Base-by-base conservation (phyloP, 2,888 invertebrate species). In the Torymus texanus region DNA sequence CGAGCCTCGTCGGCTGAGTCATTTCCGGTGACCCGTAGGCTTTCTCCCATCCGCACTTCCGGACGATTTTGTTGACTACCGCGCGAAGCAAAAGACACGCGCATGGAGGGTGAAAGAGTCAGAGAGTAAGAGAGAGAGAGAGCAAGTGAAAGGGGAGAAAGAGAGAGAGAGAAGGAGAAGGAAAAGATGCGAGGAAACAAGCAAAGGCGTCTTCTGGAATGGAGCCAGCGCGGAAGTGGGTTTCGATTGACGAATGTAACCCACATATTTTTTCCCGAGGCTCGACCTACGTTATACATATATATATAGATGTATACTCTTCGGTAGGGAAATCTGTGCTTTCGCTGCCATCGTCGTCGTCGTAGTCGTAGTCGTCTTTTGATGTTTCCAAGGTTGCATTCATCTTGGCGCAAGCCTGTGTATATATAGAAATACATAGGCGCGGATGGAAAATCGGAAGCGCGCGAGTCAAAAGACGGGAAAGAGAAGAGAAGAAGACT, bases 221-320 rank as follows among this genome's bases (percentile, higher is more conserved):
- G 18, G n/a, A 58, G 84, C 83, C 84, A 84, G 82, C 65, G 62
- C 67, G 79, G 63, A 80, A 73, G 79, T 80, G 79, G 53, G 68
- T 62, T 80, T 74, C 67, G 80, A 84, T 80, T 80, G 81, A 70
- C 79, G 72, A 80, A 82, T 81, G 76, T 75, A 82, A 81, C 78
- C 80, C 76, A 79, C 76, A 80, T 83, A 82, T 82, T 62, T 59
- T 79, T 72, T 78, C 41, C 41, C 41, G 41, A 41, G 8, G 1
- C 41, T 41, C 41, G 41, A 8, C 41, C 41, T 8, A 8, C 41
- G 41, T 21, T 21, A 21, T 21, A 21, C 2, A 21, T 2, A 21
- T 21, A 21, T 2, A 21, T 41, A 41, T 41, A 41, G 0, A 41
- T 8, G 8, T 41, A 41, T 41, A 41, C 41, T 41, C 10, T 41